phyloP scores from a whole-genome alignment of 92 coral and sea anemone genomes.

The Nematostella vectensis region DNA sequence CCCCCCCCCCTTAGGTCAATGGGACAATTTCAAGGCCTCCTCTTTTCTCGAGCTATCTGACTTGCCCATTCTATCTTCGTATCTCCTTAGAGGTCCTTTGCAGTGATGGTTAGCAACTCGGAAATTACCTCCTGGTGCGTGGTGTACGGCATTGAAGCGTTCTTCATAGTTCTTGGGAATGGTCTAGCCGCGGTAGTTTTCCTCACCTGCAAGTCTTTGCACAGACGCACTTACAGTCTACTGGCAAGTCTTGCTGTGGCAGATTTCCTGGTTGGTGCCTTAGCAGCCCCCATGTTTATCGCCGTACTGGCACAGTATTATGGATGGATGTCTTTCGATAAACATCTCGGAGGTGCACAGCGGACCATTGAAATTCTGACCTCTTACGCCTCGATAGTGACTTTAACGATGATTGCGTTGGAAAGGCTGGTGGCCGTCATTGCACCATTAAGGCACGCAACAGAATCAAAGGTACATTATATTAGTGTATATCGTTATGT shows the following conservation, averaged over 20 bases:
- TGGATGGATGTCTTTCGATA: constrained; percentile 8
- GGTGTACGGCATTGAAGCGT: constrained; percentile 48
- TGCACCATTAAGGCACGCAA: constrained; percentile 25
- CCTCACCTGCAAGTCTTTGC: constrained; percentile 22
- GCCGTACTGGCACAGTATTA: constrained; percentile 26
- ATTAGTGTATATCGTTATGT: not conserved
- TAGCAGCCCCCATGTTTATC: constrained; percentile 43
- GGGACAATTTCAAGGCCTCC: too few relatives aligned
- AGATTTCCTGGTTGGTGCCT: constrained; percentile 47
- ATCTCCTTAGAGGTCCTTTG: too few relatives aligned
- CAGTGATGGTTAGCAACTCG: too few relatives aligned
- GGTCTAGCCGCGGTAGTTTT: constrained; percentile 28
- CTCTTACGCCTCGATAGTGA: constrained; percentile 52
- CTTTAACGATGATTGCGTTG: constrained; percentile 48
- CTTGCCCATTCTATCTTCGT: too few relatives aligned
- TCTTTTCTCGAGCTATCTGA: too few relatives aligned
- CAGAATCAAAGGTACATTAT: constrained; percentile 13
- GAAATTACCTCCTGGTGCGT: constrained; percentile 43
- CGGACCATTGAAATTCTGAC: constrained; percentile 31
- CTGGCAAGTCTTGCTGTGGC: constrained; percentile 56
- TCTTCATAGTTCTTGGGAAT: constrained; percentile 30
- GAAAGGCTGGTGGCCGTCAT: constrained; percentile 41
- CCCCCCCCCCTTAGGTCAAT: too few relatives aligned
- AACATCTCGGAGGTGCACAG: constrained; percentile 17
- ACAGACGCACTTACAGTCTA: constrained; percentile 36